A percentile compares a stretch with the other conserved stretches of the same genome.
These are phyloP conservation scores for Nannoperca obscura DNA, from an alignment of 2,797 vertebrate genomes.

Conservation along the genomic window DNA sequence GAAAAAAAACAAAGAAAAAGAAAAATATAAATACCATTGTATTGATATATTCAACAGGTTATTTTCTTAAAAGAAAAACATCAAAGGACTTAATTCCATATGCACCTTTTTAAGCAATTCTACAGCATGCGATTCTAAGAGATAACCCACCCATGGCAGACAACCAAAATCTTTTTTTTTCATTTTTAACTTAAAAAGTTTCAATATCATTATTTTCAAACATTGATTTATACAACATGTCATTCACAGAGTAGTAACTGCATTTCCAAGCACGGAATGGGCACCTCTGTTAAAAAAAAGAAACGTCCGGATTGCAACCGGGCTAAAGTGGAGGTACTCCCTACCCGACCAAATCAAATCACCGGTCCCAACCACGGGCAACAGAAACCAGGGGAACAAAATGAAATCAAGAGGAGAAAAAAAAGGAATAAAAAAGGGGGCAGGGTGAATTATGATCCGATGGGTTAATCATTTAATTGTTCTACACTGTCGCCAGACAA, in stretches of 20 bases:
- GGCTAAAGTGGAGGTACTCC: constrained; percentile 78
- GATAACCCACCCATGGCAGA: constrained; percentile 99
- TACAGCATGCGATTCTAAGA: constrained; percentile 99
- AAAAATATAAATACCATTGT: constrained; percentile 92
- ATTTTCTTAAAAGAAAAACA: constrained; percentile 97
- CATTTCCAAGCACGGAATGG: constrained; percentile 90
- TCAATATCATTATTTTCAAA: constrained; percentile 99
- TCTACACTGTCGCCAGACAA: constrained; percentile 84
- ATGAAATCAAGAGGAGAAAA: constrained; percentile 43
- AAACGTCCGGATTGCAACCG: constrained; percentile 76
- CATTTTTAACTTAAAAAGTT: constrained; percentile 98
- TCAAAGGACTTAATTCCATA: constrained; percentile 96
- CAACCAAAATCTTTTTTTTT: constrained; percentile 89
- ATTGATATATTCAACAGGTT: constrained; percentile 95
- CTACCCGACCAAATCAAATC: constrained; percentile 72
- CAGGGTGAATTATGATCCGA: constrained; percentile 75
- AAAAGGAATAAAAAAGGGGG: constrained; percentile 39
- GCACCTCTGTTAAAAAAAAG: constrained; percentile 85
- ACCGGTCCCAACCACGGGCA: constrained; percentile 78
- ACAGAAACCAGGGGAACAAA: constrained; percentile 73
- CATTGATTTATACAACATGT: constrained; percentile 99
- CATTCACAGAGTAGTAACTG: constrained; percentile 98
- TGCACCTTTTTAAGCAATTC: constrained; percentile 99
- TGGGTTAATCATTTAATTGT: constrained; percentile 85
- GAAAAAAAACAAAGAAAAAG: constrained; percentile 53